Percentiles rank a stretch among this genome's conserved stretches.
phyloP scores from a whole-genome alignment of 2,113 vertebrate species.

The Tinamus guttatus region DNA sequence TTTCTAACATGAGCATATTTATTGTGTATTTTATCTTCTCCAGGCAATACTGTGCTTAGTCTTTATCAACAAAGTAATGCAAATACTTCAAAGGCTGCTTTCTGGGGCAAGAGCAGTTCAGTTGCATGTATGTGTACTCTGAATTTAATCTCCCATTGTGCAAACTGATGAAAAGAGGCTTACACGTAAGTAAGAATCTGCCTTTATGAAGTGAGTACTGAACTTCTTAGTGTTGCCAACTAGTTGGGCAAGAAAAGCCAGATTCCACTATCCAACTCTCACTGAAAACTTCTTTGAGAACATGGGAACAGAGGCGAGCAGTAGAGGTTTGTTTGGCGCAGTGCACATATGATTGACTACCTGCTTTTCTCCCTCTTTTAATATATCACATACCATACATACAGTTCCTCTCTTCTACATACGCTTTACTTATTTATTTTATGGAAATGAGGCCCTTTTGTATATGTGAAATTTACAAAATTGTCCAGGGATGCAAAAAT shows the following conservation, averaged over 20 bases:
- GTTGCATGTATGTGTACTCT: not conserved
- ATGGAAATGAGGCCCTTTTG: not conserved
- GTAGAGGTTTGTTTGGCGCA: not conserved
- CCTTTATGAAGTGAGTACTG: not conserved
- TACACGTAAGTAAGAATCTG: not conserved
- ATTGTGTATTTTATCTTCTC: not conserved
- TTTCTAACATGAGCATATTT: not conserved
- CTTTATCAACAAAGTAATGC: no score
- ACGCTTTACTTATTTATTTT: not conserved
- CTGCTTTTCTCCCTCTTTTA: not conserved
- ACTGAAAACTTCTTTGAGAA: not conserved
- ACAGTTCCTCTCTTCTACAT: not conserved
- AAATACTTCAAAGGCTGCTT: not conserved
- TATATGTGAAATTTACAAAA: not conserved
- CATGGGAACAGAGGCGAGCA: not conserved
- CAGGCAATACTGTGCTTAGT: no score
- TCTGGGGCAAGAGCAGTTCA: not conserved
- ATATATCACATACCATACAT: not conserved
- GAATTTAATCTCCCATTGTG: not conserved
- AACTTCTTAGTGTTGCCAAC: not conserved
- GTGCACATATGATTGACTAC: not conserved
- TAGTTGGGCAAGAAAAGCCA: not conserved
- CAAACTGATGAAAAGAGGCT: not conserved
- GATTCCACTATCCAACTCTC: not conserved
- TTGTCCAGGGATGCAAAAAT: not conserved